These are phyloP conservation scores for Ennomos quercinarius DNA, from an alignment of 2,888 invertebrate genomes.

Conservation along the genomic window DNA sequence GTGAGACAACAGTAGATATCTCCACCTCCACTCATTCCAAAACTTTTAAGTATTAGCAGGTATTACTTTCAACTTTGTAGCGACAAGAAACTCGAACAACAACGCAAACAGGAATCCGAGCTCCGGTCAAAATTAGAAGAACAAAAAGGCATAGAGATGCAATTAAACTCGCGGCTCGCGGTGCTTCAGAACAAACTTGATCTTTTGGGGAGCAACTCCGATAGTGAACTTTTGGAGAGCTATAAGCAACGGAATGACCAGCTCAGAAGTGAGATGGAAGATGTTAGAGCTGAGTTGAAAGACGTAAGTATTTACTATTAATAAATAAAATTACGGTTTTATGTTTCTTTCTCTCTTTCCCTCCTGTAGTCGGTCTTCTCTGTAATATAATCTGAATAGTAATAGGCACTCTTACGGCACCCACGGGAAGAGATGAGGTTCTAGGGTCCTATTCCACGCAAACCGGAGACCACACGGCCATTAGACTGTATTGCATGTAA, in stretches of 20 bases:
- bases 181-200: conserved; percentile 73
- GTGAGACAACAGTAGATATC: too few relatives aligned
- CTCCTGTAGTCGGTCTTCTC: too few relatives aligned
- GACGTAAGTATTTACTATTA: conserved; percentile 51
- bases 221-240: conserved; percentile 63
- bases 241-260: conserved; percentile 70
- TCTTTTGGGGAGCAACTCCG: conserved; percentile 60
- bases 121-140: conserved; percentile 69
- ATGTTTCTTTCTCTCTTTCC: too few relatives aligned
- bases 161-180: conserved; percentile 69
- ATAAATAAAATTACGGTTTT: too few relatives aligned
- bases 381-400: too few relatives aligned
- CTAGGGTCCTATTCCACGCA: too few relatives aligned
- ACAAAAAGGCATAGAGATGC: conserved; percentile 72
- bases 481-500: too few relatives aligned
- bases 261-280: conserved; percentile 63
- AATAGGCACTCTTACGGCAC: too few relatives aligned
- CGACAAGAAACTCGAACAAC: conserved; percentile 73
- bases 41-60: not conserved
- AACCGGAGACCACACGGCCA: too few relatives aligned
- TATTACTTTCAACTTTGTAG: conserved; percentile 46
- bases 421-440: too few relatives aligned
- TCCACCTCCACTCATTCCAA: too few relatives aligned
- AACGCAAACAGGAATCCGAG: conserved; percentile 74
- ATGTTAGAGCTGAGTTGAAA: conserved; percentile 69